Base-by-base conservation (phyloP, 1,140 invertebrate species). In the Pogonognathellus flavescens region DNA sequence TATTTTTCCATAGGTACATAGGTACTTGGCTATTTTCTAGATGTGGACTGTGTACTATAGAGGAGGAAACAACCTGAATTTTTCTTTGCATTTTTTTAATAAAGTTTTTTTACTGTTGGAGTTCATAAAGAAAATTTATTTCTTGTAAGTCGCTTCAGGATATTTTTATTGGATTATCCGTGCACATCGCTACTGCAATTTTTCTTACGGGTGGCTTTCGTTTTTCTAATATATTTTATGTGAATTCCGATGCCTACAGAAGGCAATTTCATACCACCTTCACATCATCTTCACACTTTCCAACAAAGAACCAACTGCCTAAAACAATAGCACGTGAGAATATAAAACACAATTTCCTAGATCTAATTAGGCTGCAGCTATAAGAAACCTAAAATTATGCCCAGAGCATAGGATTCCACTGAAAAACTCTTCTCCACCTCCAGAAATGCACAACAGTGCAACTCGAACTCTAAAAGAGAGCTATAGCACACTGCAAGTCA, bases 281-380 rank as follows among this genome's bases (percentile, higher is more conserved):
- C 7, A n/a, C n/a, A 76, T 76, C 53, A n/a, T 57, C 11, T 57
- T 57, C 31, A 41, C 31, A 41, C 31, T 41, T 6, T 41, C 6
- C 31, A 41, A 57, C 53, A 57, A 13, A 57, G n/a, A 14, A 57
- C 3, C 53, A 57, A 4, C 16, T 16, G 70, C 70, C 70, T n/a
- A 25, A 10, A 76, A 76, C 70, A 76, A 76, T 76, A 25, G 41
- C 41, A 76, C 70, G 16, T 76, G 14, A 4, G 41, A 76, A 76
- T 76, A 76, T 76, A 76, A 76, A 76, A 76, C 49, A 76, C 70
- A 76, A 76, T 76, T 76, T 76, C 9, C 41, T 76, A 76, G 49
- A 76, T 76, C 70, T 76, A 76, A 76, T 76, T 76, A 76, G 31
- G 70, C 25, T 55, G 53, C 53, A 14, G 2, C 2, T 5, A 2